phyloP scores from a whole-genome alignment of 2,888 invertebrate genomes.

The Empis stercorea region DNA sequence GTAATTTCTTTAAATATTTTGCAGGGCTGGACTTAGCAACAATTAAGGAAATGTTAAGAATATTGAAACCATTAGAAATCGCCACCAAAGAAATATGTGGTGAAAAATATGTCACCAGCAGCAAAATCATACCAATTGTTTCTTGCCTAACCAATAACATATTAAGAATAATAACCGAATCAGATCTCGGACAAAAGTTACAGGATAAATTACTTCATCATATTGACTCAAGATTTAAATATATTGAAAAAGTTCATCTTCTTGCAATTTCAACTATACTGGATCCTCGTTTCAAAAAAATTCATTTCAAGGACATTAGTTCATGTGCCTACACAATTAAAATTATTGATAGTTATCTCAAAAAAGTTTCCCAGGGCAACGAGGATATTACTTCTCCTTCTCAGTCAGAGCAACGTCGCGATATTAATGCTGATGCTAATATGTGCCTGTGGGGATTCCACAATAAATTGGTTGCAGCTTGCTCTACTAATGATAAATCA shows the following conservation, averaged over 20 bases:
- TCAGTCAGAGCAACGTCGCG: too few species aligned
- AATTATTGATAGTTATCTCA: neutral
- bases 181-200: neutral
- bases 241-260: conserved; percentile 7
- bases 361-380: neutral
- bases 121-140: neutral
- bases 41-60: neutral
- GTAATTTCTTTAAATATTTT: too few species aligned
- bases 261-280: conserved; percentile 9
- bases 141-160: neutral
- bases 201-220: conserved; percentile 1
- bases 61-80: neutral
- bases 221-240: conserved; percentile 6
- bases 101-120: neutral
- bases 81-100: neutral
- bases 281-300: conserved; percentile 12
- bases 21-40: neutral
- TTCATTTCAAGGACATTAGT: conserved; percentile 8
- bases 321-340: conserved; percentile 3
- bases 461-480: too few species aligned
- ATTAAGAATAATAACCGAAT: conserved; percentile 1
- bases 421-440: too few species aligned
- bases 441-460: too few species aligned
- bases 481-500: too few species aligned
- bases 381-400: too few species aligned